phyloP scores from a whole-genome alignment of 2,113 vertebrate genomes.

The Cyphomyrus plagiostoma region DNA sequence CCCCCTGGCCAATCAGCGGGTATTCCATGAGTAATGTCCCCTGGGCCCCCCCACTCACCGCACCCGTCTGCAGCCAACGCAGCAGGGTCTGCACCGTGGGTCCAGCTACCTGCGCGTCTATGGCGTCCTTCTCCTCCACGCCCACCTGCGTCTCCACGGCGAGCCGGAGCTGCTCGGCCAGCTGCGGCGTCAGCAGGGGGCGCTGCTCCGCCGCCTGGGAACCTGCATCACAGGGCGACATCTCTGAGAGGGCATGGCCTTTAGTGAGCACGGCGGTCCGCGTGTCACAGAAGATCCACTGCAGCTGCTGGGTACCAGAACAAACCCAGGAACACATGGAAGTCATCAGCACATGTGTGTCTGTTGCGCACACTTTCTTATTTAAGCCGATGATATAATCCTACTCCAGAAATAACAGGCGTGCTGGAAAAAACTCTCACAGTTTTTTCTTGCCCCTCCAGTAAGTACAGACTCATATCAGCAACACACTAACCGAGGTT shows the following conservation, averaged over 20 bases:
- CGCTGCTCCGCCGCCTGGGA: constrained; percentile 64
- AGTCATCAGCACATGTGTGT: background rate
- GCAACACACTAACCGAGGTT: background rate
- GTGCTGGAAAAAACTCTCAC: background rate
- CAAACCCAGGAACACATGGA: constrained; percentile 18
- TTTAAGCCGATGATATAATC: background rate
- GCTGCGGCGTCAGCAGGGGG: constrained; percentile 66
- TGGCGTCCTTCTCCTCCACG: constrained; percentile 57
- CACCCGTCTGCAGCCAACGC: constrained; percentile 65
- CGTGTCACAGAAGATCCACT: background rate
- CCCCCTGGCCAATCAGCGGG: background rate
- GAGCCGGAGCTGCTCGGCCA: constrained; percentile 71
- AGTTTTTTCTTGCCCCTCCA: background rate
- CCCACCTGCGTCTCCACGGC: constrained; percentile 65
- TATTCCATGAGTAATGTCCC: background rate
- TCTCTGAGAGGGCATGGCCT: background rate
- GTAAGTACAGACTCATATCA: background rate
- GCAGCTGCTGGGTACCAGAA: background rate
- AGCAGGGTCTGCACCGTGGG: constrained; percentile 64
- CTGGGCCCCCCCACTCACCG: constrained; percentile 56
- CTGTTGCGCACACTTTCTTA: background rate
- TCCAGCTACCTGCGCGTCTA: constrained; percentile 66
- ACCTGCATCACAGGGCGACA: constrained; percentile 50
- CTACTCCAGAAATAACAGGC: background rate
- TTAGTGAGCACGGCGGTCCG: background rate